phyloP scores from a whole-genome alignment of 2,113 vertebrate species.

The Percina caprodes region DNA sequence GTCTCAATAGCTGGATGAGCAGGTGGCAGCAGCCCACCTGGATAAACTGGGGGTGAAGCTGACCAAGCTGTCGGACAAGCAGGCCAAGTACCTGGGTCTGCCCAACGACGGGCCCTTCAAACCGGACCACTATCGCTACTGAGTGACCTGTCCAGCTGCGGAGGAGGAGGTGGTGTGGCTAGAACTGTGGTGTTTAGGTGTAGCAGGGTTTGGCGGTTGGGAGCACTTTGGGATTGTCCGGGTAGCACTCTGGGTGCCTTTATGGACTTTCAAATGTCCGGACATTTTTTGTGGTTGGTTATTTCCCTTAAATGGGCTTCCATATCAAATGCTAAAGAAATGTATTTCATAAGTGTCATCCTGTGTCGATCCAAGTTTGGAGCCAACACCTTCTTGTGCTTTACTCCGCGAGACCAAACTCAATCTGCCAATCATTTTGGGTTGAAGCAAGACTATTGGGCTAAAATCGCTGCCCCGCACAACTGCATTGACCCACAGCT shows the following conservation, averaged over 20 bases:
- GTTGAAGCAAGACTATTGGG: neutral
- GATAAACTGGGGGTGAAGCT: slow-evolving; percentile 96
- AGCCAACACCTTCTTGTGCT: neutral
- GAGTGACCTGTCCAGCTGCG: slow-evolving; percentile 75
- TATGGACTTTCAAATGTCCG: neutral
- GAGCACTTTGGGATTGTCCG: neutral
- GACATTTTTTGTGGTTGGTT: neutral
- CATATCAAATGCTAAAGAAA: slow-evolving; percentile 4
- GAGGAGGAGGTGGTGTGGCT: slow-evolving; percentile 41
- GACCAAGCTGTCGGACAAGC: slow-evolving; percentile 93
- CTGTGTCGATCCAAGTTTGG: neutral
- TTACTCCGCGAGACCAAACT: neutral
- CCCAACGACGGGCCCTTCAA: slow-evolving; percentile 94
- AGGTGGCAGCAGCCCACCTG: slow-evolving; percentile 95
- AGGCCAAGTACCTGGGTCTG: slow-evolving; percentile 93
- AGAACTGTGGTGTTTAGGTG: slow-evolving; percentile 21
- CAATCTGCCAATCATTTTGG: neutral
- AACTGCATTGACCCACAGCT: neutral
- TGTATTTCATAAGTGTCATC: neutral
- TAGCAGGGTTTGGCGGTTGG: neutral
- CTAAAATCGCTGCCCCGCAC: no score
- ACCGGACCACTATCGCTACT: slow-evolving; percentile 98
- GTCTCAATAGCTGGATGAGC: slow-evolving; percentile 91
- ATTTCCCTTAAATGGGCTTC: neutral
- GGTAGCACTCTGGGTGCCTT: slow-evolving; percentile 6